These are phyloP conservation scores for Drosophila barbarae DNA, from an alignment of 2,888 invertebrate species.

Conservation along the genomic window DNA sequence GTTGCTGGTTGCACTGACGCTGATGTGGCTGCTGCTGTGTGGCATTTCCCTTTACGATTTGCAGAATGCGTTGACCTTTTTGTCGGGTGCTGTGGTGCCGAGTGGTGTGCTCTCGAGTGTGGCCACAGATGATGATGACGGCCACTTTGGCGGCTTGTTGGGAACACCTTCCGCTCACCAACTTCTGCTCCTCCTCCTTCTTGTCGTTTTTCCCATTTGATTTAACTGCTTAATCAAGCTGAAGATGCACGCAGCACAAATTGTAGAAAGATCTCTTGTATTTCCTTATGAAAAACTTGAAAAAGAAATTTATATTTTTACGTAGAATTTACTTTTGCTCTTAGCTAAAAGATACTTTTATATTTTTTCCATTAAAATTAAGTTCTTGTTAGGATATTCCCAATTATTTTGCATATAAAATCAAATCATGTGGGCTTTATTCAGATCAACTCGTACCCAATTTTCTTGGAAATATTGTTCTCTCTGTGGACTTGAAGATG, in stretches of 20 bases:
- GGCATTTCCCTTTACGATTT: constrained; percentile 67
- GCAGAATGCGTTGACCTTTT: constrained; percentile 72
- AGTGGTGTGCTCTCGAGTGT: constrained; percentile 67
- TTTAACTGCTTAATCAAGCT: constrained; percentile 70
- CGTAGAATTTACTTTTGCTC: too few relatives aligned
- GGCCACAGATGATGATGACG: constrained; percentile 51
- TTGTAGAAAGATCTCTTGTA: not conserved
- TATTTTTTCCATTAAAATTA: not conserved
- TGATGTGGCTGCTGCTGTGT: constrained; percentile 55
- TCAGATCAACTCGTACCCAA: not conserved
- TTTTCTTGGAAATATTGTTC: constrained; percentile 1
- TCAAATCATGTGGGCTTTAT: not conserved
- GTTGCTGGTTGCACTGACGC: constrained; percentile 22
- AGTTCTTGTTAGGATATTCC: not conserved
- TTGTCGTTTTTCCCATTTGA: constrained; percentile 52
- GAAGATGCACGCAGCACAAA: constrained; percentile 47
- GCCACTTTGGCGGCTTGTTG: constrained; percentile 67
- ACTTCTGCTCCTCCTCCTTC: constrained; percentile 6
- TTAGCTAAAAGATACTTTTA: not conserved
- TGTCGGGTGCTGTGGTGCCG: constrained; percentile 5
- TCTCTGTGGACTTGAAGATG: constrained; percentile 10
- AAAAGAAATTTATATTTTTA: fast-evolving
- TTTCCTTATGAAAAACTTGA: not conserved
- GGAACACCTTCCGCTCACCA: constrained; percentile 55
- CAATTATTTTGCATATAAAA: not conserved